phyloP scores from a whole-genome alignment of 2,888 invertebrate species.

The Odontomyia ornata region DNA sequence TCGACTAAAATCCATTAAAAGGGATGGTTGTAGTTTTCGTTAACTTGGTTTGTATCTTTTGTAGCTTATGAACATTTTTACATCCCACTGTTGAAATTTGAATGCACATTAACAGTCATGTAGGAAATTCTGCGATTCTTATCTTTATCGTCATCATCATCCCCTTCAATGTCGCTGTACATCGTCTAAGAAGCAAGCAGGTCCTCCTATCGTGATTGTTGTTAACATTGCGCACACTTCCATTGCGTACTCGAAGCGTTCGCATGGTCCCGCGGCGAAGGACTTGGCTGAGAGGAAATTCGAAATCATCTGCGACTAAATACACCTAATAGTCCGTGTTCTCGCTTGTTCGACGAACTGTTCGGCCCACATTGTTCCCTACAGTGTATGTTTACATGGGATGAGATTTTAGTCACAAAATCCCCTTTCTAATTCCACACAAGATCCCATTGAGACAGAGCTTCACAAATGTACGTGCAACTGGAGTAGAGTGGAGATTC shows the following conservation, averaged over 20 bases:
- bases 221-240: constrained; percentile 34
- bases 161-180: constrained; percentile 2
- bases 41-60: too few relatives aligned
- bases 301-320: constrained; percentile 16
- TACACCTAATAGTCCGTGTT: constrained; percentile 33
- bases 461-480: not conserved
- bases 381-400: constrained; percentile 38
- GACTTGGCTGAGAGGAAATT: constrained; percentile 1
- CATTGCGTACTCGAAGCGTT: constrained; percentile 26
- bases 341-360: constrained; percentile 32
- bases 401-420: constrained; percentile 39
- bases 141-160: constrained; percentile 39
- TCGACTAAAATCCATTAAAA: too few relatives aligned
- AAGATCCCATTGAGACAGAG: not conserved
- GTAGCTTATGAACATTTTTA: too few relatives aligned
- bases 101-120: too few relatives aligned
- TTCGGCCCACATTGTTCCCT: constrained; percentile 42
- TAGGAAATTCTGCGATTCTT: too few relatives aligned
- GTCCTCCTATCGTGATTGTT: constrained; percentile 24
- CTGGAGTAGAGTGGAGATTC: not conserved
- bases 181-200: not conserved
- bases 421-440: constrained; percentile 37
- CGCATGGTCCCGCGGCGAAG: constrained; percentile 28
- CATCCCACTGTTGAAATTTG: too few relatives aligned
- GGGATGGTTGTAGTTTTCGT: too few relatives aligned